phyloP scores from a whole-genome alignment of 2,797 vertebrate species.

The Hylomyscus alleni region DNA sequence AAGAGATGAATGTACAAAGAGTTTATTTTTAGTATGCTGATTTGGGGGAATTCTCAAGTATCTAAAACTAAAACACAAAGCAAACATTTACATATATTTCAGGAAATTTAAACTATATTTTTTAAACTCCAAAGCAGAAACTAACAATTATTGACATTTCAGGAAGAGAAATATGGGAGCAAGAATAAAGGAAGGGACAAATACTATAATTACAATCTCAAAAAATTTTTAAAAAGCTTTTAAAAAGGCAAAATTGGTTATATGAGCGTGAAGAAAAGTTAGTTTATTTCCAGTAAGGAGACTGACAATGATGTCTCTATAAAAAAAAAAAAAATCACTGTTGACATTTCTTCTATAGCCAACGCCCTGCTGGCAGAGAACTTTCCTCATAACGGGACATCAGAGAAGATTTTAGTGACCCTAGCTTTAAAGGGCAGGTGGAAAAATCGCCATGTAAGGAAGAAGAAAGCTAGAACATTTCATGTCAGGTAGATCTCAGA shows the following conservation, averaged over 20 bases:
- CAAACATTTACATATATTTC: not conserved
- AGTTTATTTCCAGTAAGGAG: not conserved
- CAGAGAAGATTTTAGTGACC: not conserved
- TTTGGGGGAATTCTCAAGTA: not conserved
- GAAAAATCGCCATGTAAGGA: not conserved
- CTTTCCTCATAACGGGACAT: not conserved
- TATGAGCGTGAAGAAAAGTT: not conserved
- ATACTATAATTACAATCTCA: not conserved
- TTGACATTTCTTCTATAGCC: not conserved
- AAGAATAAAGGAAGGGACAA: not conserved
- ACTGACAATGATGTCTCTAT: not conserved
- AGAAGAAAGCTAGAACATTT: not conserved
- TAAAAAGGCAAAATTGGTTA: not conserved
- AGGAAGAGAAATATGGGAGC: not conserved
- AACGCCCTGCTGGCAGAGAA: not conserved
- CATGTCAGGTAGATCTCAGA: not conserved
- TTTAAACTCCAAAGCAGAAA: not conserved
- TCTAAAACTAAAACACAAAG: not conserved
- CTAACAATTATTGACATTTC: not conserved
- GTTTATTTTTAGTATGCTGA: not conserved
- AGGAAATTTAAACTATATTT: not conserved
- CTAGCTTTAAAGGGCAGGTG: not conserved
- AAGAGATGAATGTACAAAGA: not conserved
- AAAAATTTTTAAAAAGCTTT: not conserved
- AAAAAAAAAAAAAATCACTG: not conserved